phyloP scores from a whole-genome alignment of 2,113 vertebrate genomes.

The Prunella himalayana region DNA sequence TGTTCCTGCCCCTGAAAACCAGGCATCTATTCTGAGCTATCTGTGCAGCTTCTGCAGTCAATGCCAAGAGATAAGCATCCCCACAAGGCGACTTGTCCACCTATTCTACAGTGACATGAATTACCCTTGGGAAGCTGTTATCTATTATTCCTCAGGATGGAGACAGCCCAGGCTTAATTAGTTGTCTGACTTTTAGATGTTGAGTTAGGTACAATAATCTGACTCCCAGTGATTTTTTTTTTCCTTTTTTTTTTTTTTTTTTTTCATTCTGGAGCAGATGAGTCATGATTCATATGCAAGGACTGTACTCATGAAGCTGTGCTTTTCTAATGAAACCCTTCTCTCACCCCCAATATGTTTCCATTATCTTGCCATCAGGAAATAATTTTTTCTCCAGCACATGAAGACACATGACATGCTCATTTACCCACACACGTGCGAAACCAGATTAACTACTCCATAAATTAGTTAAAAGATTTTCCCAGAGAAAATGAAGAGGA shows the following conservation, averaged over 20 bases:
- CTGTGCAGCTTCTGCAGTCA: not conserved
- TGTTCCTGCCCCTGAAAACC: not conserved
- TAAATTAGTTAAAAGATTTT: conserved; percentile 59
- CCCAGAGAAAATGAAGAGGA: conserved; percentile 36
- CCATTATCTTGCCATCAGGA: conserved; percentile 46
- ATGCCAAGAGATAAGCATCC: conserved; percentile 9
- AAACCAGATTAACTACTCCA: conserved; percentile 34
- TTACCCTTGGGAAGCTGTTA: conserved; percentile 24
- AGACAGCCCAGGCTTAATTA: conserved; percentile 33
- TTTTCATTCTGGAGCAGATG: not conserved
- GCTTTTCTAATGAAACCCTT: conserved; percentile 9
- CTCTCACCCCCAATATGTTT: conserved; percentile 26
- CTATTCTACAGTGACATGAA: not conserved
- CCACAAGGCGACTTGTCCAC: conserved; percentile 25
- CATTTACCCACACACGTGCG: not conserved
- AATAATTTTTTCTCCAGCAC: not conserved
- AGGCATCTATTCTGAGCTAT: not conserved
- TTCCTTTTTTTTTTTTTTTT: not conserved
- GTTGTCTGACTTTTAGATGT: conserved; percentile 26
- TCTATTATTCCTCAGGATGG: not conserved
- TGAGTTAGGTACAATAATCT: not conserved
- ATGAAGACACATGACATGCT: not conserved
- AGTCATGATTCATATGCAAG: conserved; percentile 4
- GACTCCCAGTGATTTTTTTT: not conserved
- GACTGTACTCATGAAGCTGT: not conserved